Percentiles rank a stretch among this genome's conserved stretches.
phyloP scores from a whole-genome alignment of 2,797 vertebrate genomes.

The Eulemur mongoz region DNA sequence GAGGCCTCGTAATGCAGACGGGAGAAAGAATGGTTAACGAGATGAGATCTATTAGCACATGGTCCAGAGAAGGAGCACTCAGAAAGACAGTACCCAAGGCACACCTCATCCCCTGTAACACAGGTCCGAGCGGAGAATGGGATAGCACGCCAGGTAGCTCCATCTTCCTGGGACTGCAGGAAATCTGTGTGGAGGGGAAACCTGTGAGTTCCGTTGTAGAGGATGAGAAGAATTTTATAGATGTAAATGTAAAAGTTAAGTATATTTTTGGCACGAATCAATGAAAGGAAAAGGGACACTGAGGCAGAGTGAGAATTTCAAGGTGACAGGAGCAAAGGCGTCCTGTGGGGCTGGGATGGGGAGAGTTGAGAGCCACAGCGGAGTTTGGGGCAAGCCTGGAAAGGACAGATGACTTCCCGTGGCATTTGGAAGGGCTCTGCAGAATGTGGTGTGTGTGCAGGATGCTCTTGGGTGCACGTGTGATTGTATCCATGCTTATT shows the following conservation, averaged over 20 bases:
- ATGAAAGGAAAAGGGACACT: not conserved
- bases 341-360: accelerated
- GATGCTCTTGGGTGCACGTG: accelerated
- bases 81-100: accelerated
- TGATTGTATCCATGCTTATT: not conserved
- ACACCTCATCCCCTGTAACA: accelerated
- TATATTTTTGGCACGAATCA: not conserved
- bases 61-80: accelerated
- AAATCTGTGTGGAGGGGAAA: not conserved
- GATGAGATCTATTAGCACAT: not conserved
- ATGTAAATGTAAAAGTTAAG: not conserved
- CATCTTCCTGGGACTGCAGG: not conserved
- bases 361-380: not conserved
- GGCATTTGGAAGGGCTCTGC: not conserved
- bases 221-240: not conserved
- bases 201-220: not conserved
- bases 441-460: not conserved
- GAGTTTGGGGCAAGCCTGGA: not conserved
- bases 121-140: accelerated
- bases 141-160: accelerated
- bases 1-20: accelerated
- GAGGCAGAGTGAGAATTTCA: not conserved
- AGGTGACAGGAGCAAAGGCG: not conserved
- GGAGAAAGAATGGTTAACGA: no score
- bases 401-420: not conserved